Evolutionary conservation across 53 echinoderm and acorn worm genomes (phyloP).

Genomic region (Paracentrotus lividus): DNA sequence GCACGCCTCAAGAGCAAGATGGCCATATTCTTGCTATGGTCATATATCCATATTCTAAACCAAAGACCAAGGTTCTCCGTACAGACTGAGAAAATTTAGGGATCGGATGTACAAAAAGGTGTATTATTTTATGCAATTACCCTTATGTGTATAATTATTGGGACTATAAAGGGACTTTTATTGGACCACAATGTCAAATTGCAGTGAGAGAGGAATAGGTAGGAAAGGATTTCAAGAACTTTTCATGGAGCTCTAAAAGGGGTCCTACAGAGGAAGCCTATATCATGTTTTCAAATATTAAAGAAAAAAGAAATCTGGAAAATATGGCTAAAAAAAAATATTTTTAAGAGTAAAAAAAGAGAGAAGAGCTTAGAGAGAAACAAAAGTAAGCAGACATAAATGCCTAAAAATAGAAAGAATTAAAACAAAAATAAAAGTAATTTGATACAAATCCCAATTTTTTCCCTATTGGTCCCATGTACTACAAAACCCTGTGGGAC

Average conservation of each 20-base stretch:
- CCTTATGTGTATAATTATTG: constrained; percentile 11
- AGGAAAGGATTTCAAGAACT: not conserved
- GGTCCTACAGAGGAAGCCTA: too few species aligned
- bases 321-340: not conserved
- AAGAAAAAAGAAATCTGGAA: too few species aligned
- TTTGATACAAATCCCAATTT: not conserved
- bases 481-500: not conserved
- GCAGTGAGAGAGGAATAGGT: not conserved
- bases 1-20: too few species aligned
- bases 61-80: too few species aligned
- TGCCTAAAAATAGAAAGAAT: not conserved
- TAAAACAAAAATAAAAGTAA: not conserved
- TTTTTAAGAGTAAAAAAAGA: too few species aligned
- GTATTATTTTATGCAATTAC: too few species aligned
- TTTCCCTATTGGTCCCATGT: not conserved
- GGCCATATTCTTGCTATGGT: too few species aligned
- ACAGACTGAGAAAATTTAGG: too few species aligned
- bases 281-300: too few species aligned
- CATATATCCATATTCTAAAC: too few species aligned
- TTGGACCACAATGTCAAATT: not conserved
- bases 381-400: not conserved
- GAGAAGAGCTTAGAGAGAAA: not conserved
- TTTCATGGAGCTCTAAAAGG: not conserved
- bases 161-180: not conserved
- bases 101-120: too few species aligned